Conservation (phyloP, 2,797 vertebrate species). For the Eleutherodactylus coqui region DNA sequence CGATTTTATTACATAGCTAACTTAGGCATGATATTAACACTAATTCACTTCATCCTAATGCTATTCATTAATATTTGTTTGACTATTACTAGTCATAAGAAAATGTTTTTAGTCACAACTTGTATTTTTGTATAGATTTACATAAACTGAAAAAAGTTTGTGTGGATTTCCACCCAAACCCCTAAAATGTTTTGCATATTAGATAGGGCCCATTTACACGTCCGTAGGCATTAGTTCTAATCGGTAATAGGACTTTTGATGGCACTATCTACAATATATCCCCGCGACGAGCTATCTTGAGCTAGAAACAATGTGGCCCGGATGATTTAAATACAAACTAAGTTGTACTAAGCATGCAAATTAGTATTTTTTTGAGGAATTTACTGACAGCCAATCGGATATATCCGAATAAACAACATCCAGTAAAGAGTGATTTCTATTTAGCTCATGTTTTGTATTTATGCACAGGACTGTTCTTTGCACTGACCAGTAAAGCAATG, state of each 20-base stretch:
- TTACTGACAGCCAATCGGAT: not conserved
- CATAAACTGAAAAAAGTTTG: no score
- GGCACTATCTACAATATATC: not conserved
- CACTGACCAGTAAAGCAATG: slow-evolving; percentile 18
- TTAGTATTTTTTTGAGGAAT: not conserved
- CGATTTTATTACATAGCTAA: no score
- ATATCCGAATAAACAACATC: not conserved
- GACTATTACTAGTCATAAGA: no score
- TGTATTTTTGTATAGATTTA: no score
- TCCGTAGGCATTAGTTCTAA: not conserved
- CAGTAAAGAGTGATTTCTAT: not conserved
- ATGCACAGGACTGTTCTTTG: not conserved
- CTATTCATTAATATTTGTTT: not conserved
- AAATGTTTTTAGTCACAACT: no score
- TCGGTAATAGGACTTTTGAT: not conserved
- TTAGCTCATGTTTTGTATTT: not conserved
- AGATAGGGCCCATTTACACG: no score
- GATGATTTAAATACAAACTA: not conserved
- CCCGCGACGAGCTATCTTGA: not conserved
- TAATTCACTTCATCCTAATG: not conserved
- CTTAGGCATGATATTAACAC: no score
- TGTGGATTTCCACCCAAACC: no score
- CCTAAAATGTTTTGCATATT: no score
- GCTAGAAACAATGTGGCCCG: not conserved
- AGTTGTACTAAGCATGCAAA: not conserved